Percentiles rank a stretch among this genome's conserved stretches.
phyloP scores from a whole-genome alignment of 2,888 invertebrate genomes.

The Odiellus spinosus region DNA sequence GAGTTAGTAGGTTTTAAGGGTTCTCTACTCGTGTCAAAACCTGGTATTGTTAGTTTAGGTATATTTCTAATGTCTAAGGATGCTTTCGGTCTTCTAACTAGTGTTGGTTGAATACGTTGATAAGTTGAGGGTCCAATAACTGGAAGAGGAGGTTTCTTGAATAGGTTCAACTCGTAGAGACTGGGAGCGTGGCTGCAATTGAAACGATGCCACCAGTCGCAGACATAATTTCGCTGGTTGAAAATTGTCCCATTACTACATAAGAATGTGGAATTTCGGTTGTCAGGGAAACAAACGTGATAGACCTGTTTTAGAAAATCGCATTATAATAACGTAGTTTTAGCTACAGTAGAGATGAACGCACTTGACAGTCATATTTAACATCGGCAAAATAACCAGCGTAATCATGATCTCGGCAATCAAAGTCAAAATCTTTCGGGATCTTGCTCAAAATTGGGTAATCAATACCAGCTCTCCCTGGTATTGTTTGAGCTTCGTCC shows the following conservation, averaged over 20 bases:
- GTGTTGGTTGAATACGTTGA: no score
- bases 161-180: constrained; percentile 11
- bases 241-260: constrained; percentile 15
- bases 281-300: constrained; percentile 15
- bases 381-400: constrained; percentile 14
- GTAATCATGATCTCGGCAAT: constrained; percentile 10
- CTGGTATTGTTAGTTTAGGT: no score
- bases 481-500: constrained; percentile 3
- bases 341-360: not conserved
- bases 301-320: no score
- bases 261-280: constrained; percentile 13
- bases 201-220: constrained; percentile 16
- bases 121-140: constrained; percentile 2
- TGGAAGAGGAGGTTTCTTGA: constrained; percentile 10
- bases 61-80: no score
- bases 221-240: constrained; percentile 13
- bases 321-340: not conserved
- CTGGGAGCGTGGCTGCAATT: constrained; percentile 8
- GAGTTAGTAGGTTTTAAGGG: no score
- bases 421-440: constrained; percentile 9
- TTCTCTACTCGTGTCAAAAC: no score
- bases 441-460: constrained; percentile 10
- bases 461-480: constrained; percentile 10
- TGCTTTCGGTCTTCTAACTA: no score
- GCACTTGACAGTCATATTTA: constrained; percentile 13